phyloP scores from a whole-genome alignment of 1,140 invertebrate genomes.

The Drosophila hydei region DNA sequence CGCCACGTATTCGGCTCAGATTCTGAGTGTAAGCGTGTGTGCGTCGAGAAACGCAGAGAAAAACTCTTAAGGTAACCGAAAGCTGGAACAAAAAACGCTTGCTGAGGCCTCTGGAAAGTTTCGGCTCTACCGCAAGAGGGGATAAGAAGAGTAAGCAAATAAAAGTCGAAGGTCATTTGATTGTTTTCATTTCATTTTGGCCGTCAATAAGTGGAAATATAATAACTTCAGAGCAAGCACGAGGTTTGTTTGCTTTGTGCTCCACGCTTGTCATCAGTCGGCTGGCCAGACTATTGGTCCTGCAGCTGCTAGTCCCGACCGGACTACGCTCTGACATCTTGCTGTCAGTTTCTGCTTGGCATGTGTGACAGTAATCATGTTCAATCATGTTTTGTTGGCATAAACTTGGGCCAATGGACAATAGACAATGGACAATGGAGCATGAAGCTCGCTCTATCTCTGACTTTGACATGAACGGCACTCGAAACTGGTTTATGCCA shows the following conservation, averaged over 20 bases:
- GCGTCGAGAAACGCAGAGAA: conserved; percentile 15
- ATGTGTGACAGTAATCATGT: conserved; percentile 56
- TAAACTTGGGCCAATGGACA: conserved; percentile 19
- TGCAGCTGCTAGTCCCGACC: not conserved
- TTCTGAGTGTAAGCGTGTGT: not conserved
- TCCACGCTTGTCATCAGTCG: conserved; percentile 13
- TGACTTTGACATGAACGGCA: conserved; percentile 27
- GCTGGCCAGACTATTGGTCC: not conserved
- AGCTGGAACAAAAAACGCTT: conserved; percentile 10
- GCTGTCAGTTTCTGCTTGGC: conserved; percentile 38
- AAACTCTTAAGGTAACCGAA: conserved; percentile 32
- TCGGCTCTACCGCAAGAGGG: conserved; percentile 14
- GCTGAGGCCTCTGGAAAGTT: conserved; percentile 31
- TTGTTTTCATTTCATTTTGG: conserved; percentile 77
- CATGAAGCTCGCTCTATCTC: conserved; percentile 6
- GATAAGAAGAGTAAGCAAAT: conserved; percentile 41
- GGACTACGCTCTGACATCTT: conserved; percentile 31
- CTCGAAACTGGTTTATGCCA: conserved; percentile 41
- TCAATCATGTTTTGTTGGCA: conserved; percentile 56
- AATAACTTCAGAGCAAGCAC: conserved; percentile 42
- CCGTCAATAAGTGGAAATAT: conserved; percentile 69
- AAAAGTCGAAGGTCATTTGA: conserved; percentile 55
- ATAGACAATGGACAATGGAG: conserved; percentile 28
- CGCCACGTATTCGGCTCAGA: conserved; percentile 34
- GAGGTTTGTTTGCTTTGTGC: conserved; percentile 32